Conservation (phyloP, 2,797 vertebrate genomes). For the Choloepus didactylus region DNA sequence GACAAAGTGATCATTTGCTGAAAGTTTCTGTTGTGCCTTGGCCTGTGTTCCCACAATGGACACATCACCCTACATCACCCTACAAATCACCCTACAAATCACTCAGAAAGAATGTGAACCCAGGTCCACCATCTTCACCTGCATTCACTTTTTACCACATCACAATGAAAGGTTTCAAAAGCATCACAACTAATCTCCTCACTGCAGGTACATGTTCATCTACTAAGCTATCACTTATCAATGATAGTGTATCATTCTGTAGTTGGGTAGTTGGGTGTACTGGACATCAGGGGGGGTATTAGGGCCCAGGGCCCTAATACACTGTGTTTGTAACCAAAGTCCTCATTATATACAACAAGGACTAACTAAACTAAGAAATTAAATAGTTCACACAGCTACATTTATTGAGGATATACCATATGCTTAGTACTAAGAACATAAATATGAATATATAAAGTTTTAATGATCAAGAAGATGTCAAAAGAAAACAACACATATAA, state of each 20-base stretch:
- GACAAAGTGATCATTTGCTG: too few relatives aligned
- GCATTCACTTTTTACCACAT: background rate
- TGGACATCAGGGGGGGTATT: too few relatives aligned
- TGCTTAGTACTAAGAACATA: constrained; percentile 1
- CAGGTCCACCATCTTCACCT: background rate
- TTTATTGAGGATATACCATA: background rate
- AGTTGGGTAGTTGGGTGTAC: background rate
- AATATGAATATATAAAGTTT: background rate
- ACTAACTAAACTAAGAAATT: constrained; percentile 9
- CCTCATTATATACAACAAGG: background rate
- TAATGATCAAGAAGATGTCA: background rate
- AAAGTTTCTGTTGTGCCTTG: too few relatives aligned
- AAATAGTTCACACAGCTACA: background rate
- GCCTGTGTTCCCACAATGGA: too few relatives aligned
- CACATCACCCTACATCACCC: background rate
- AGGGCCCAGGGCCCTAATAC: background rate
- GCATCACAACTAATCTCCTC: background rate
- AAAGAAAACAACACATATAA: background rate
- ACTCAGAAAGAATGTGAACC: constrained; percentile 6
- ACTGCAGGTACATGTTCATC: background rate
- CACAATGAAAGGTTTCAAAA: background rate
- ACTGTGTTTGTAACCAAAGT: background rate
- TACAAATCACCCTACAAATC: background rate
- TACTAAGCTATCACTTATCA: background rate
- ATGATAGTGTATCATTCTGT: background rate